A percentile compares a stretch with the other conserved stretches of the same genome.
Evolutionary conservation across 2,888 invertebrate species (phyloP).

Genomic region (Callyntrura guangdongensis): DNA sequence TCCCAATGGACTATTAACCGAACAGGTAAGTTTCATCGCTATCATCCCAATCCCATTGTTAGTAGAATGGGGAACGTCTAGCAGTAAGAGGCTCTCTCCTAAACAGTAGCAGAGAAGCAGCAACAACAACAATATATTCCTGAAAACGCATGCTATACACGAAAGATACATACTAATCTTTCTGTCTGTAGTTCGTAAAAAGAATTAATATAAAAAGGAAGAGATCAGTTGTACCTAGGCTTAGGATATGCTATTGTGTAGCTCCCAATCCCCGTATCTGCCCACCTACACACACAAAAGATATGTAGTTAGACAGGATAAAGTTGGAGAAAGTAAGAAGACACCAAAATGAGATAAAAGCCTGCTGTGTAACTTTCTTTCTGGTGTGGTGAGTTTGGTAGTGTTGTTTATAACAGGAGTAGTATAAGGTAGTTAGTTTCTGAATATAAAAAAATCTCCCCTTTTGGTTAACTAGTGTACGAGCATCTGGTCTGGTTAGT

Average conservation of each 20-base stretch:
- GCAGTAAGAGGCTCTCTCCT: not conserved
- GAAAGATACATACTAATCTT: conserved; percentile 9
- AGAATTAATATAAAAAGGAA: conserved; percentile 25
- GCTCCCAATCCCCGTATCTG: conserved; percentile 12
- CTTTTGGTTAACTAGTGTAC: not conserved
- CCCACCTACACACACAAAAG: not conserved
- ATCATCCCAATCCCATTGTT: conserved; percentile 19
- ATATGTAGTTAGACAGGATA: not conserved
- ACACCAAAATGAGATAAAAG: not conserved
- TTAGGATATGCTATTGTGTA: conserved; percentile 1
- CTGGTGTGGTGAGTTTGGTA: not conserved
- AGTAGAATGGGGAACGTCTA: not conserved
- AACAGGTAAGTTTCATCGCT: conserved; percentile 77
- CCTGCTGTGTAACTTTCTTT: not conserved
- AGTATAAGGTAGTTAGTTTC: not conserved
- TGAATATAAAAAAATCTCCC: not conserved
- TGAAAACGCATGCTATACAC: not conserved
- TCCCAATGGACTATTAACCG: conserved; percentile 79
- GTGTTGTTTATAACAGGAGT: not conserved
- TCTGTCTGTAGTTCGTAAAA: not conserved
- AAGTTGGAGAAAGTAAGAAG: conserved; percentile 34
- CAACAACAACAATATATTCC: not conserved
- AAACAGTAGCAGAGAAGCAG: too few relatives aligned
- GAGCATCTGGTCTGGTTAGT: conserved; percentile 25
- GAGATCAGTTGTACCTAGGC: not conserved